Evolutionary conservation across 2,113 vertebrate species (phyloP).

Genomic region (Ictalurus punctatus): DNA sequence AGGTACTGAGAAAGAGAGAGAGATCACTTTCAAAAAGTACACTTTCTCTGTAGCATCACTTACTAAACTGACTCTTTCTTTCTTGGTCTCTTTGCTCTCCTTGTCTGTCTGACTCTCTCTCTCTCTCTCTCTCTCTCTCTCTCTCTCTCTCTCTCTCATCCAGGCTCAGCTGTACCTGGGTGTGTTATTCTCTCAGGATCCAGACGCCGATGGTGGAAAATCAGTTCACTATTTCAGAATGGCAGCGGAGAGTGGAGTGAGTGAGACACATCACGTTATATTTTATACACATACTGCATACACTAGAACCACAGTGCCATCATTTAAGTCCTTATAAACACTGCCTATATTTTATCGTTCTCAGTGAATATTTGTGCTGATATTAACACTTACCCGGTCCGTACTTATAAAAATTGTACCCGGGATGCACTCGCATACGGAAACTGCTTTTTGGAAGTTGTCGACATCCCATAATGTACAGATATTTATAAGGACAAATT

Average conservation of each 20-base stretch:
- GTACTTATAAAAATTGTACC: too few relatives aligned
- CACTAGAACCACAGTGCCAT: not conserved
- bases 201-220: conserved; percentile 67
- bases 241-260: conserved; percentile 80
- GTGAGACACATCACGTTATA: conserved; percentile 62
- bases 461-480: not conserved
- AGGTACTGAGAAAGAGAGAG: conserved; percentile 71
- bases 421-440: not conserved
- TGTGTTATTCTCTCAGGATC: conserved; percentile 77
- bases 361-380: not conserved
- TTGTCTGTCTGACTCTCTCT: not conserved
- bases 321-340: not conserved
- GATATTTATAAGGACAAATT: not conserved
- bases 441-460: not conserved
- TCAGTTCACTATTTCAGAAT: conserved; percentile 81
- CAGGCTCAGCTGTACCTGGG: conserved; percentile 91
- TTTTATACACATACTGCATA: not conserved
- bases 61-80: not conserved
- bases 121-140: not conserved
- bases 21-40: not conserved
- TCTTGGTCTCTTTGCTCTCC: not conserved
- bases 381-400: not conserved
- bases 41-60: not conserved
- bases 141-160: not conserved
- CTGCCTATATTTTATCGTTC: too few relatives aligned